These are phyloP conservation scores for Hermaeophaga mercurialis DNA, from an alignment of 2,888 invertebrate species.

Conservation along the genomic window DNA sequence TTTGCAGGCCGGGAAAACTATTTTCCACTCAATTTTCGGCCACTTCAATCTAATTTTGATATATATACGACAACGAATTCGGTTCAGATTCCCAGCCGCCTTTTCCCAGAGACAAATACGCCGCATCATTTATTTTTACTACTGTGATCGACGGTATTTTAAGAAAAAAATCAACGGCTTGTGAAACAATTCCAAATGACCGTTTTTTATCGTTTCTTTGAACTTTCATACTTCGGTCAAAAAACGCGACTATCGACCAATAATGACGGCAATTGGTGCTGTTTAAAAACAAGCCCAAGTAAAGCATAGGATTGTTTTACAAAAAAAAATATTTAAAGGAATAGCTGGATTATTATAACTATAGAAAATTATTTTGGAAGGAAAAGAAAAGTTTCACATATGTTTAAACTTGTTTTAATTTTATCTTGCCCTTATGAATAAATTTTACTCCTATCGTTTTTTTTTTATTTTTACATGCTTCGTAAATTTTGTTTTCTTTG, in stretches of 20 bases:
- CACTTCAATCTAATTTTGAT: conserved; percentile 21
- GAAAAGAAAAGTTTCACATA: too few species aligned
- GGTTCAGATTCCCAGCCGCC: conserved; percentile 9
- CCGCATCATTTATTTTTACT: conserved; percentile 11
- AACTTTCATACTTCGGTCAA: conserved; percentile 1
- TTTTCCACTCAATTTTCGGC: conserved; percentile 26
- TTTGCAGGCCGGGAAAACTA: conserved; percentile 18
- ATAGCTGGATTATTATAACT: too few species aligned
- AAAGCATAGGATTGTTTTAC: neutral
- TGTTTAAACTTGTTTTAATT: too few species aligned
- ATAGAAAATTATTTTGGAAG: too few species aligned
- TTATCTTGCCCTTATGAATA: too few species aligned
- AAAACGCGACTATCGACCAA: too few species aligned
- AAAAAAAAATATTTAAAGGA: too few species aligned
- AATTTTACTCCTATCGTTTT: too few species aligned
- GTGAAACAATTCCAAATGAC: conserved; percentile 15
- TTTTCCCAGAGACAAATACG: conserved; percentile 5
- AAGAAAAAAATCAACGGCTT: conserved; percentile 15
- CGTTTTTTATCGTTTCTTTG: conserved; percentile 10
- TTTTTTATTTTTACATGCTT: too few species aligned
- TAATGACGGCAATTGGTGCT: too few species aligned
- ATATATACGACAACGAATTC: conserved; percentile 10
- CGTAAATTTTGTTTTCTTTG: too few species aligned
- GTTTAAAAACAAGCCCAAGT: too few species aligned
- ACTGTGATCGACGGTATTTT: neutral